Evolutionary conservation across 1,140 invertebrate genomes (phyloP).

Genomic region (Drosophila albomicans): DNA sequence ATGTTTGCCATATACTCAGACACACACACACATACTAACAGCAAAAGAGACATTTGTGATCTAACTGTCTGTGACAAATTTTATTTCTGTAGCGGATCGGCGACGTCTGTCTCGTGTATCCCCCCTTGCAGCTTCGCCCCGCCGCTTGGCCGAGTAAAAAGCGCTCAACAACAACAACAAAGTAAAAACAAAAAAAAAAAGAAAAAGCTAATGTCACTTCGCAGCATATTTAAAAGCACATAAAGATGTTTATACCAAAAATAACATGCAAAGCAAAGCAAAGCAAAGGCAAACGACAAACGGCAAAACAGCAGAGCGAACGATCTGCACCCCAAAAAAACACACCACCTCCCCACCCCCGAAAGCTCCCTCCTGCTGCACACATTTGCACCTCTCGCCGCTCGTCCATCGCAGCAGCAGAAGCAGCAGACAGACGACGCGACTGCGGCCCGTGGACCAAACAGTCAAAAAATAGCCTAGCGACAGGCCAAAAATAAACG

Average conservation of each 20-base stretch:
- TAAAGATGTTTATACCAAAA: conserved; percentile 83
- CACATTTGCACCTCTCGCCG: conserved; percentile 8
- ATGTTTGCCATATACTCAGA: conserved; percentile 44
- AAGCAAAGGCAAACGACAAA: conserved; percentile 4
- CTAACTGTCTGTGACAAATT: conserved; percentile 82
- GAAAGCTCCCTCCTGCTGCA: background rate
- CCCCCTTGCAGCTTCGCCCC: conserved; percentile 1
- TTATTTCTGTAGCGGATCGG: conserved; percentile 79
- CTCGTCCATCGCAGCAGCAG: no score
- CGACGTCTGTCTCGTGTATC: conserved; percentile 50
- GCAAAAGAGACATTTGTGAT: conserved; percentile 54
- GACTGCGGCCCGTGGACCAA: conserved; percentile 51
- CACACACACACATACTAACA: conserved; percentile 32
- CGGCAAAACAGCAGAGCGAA: conserved; percentile 14
- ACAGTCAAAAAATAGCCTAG: conserved; percentile 73
- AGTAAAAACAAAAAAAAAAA: no score
- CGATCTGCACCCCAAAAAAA: conserved; percentile 12
- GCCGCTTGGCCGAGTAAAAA: conserved; percentile 12
- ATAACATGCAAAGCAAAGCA: conserved; percentile 54
- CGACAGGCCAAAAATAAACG: conserved; percentile 65
- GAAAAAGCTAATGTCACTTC: conserved; percentile 78
- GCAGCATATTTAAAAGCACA: conserved; percentile 83
- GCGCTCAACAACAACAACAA: conserved; percentile 25
- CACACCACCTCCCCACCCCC: background rate
- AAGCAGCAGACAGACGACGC: conserved; percentile 8